phyloP scores from a whole-genome alignment of 2,797 vertebrate species.

The Botia kubotai region DNA sequence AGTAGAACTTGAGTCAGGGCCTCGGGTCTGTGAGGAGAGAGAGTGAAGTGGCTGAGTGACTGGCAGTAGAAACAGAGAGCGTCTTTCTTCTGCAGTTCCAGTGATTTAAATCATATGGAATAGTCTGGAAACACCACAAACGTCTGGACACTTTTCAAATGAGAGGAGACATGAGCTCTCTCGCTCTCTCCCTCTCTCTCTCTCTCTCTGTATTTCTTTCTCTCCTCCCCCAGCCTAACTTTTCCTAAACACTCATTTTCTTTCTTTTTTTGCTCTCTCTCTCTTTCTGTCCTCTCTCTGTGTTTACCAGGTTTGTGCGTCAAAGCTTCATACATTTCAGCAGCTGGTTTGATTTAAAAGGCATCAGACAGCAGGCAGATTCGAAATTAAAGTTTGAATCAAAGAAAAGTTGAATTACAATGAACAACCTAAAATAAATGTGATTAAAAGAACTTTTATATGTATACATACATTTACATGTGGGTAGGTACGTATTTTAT shows the following conservation, averaged over 20 bases:
- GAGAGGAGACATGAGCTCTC: slow-evolving; percentile 79
- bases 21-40: slow-evolving; percentile 70
- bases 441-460: no score
- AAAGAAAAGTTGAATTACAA: no score
- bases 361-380: neutral
- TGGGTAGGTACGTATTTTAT: no score
- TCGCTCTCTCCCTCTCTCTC: slow-evolving; percentile 65
- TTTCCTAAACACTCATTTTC: slow-evolving; percentile 55
- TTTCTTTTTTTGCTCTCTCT: slow-evolving; percentile 11
- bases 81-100: slow-evolving; percentile 85
- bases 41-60: slow-evolving; percentile 66
- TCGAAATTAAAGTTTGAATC: no score
- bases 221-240: slow-evolving; percentile 47
- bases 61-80: slow-evolving; percentile 83
- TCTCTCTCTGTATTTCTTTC: slow-evolving; percentile 38
- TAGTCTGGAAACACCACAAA: slow-evolving; percentile 83
- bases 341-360: neutral
- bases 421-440: no score
- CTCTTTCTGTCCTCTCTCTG: slow-evolving; percentile 61
- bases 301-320: slow-evolving; percentile 70
- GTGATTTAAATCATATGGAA: slow-evolving; percentile 88
- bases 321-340: neutral
- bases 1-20: slow-evolving; percentile 77
- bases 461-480: no score
- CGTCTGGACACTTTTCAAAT: slow-evolving; percentile 83